Base-by-base conservation (phyloP, 2,113 vertebrate species). In the Sciurus niger region DNA sequence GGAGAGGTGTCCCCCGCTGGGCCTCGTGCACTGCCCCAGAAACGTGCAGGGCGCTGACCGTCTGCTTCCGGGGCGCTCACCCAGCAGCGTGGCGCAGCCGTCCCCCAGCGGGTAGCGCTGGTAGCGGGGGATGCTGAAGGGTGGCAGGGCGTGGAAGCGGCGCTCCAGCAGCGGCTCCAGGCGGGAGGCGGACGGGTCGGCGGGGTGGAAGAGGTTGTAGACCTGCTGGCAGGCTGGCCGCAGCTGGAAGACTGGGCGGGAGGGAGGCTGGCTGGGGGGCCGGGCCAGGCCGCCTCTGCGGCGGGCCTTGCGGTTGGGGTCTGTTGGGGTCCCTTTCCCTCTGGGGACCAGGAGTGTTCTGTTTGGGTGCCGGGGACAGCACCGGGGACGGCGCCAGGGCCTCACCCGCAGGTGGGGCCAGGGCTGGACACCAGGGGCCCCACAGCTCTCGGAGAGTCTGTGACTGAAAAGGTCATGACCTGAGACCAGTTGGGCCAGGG, bases 121-220 rank as follows among this genome's bases (percentile, higher is more conserved):
- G 98, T 99, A 99, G 10, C 99, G 99, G 1, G 99, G 99, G 30
- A 99, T 98, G 10, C 98, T 99, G 94, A 99, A 99, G 14, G 99
- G 99, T 0, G 99, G 99, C 98, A 99, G 98, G 96, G 99, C 98
- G 97, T 99, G 99, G 98, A 99, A 99, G 46, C 99, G 99, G 96
- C 99, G 99, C 97, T 99, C 99, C 98, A 99, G 98, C 83, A 99
- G 99, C 0, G 99, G 99, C 96, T 99, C 99, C 0, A 99, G 99
- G 90, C 99, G 99, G 0, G 99, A 99, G 53, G 99, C 99, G 0
- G 99, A 99, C 0, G 99, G 99, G 98, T 99, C 99, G 20, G 99
- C 99, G 0, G 99, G 99, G 97, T 99, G 99, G 98, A 99, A 99
- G 91, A 99, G 99, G 99, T 99, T 99, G 97, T 99, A 99, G 67